Conservation (phyloP, 2,797 vertebrate genomes). For the Gadopsis bispinosus region DNA sequence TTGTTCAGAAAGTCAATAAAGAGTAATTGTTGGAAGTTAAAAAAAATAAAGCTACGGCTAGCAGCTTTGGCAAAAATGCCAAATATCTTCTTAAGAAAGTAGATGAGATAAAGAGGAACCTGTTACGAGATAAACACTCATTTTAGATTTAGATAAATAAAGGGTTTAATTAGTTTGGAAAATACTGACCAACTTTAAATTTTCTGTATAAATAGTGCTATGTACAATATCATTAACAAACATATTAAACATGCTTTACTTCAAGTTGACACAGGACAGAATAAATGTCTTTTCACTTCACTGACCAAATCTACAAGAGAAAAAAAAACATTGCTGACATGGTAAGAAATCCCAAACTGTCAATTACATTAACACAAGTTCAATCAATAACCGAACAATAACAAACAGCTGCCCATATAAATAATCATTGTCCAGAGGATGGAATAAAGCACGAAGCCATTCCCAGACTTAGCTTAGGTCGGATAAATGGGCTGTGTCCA, state of each 20-base stretch:
- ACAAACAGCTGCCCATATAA: slow-evolving; percentile 56
- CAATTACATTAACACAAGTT: slow-evolving; percentile 30
- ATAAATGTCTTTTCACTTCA: slow-evolving; percentile 46
- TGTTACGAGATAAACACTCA: slow-evolving; percentile 21
- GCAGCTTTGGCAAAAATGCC: not conserved
- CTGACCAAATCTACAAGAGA: slow-evolving; percentile 22
- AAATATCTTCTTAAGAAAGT: not conserved
- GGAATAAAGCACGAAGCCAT: slow-evolving; percentile 26
- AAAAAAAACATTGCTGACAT: slow-evolving; percentile 35
- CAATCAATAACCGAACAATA: slow-evolving; percentile 58
- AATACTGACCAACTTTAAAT: slow-evolving; percentile 38
- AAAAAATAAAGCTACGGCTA: not conserved
- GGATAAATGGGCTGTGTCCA: slow-evolving; percentile 73
- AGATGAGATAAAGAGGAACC: not conserved
- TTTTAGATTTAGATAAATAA: slow-evolving; percentile 30
- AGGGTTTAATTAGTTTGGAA: slow-evolving; percentile 24
- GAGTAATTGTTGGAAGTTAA: not conserved
- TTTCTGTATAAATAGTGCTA: slow-evolving; percentile 38
- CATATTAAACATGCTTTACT: slow-evolving; percentile 29
- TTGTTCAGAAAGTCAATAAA: slow-evolving; percentile 9
- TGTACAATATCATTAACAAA: slow-evolving; percentile 37
- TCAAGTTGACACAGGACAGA: slow-evolving; percentile 42
- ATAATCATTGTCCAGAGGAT: slow-evolving; percentile 57
- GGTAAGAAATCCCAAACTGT: slow-evolving; percentile 7
- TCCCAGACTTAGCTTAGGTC: slow-evolving; percentile 67